Evolutionary conservation across 2,888 invertebrate genomes (phyloP), one percentile per base, ranked within the genome.

Genomic region (Sesia bembeciformis): DNA sequence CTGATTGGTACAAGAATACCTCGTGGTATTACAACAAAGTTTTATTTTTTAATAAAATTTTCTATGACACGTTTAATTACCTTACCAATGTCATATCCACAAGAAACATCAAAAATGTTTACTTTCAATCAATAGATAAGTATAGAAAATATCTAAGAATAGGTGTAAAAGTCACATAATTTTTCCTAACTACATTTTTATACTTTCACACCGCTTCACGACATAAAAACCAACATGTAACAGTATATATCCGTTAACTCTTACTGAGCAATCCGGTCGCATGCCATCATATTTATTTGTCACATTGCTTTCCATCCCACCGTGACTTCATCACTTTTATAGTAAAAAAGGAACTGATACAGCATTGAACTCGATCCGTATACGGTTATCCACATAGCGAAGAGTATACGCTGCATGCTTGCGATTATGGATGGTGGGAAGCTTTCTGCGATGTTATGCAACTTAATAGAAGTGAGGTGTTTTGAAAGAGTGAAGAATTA

Each of bases 321-420:
- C 54, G 49, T 50, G 4, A 52, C 41, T 54, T 41, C 52, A 46
- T 39, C 51, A 46, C 60, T 49, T 60, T 62, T 64, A 62, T 54
- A 61, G 57, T 50, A 53, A 61, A 56, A 60, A 57, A 56, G 57
- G 57, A 57, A 61, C 58, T 54, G 60, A 60, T 53, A 53, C 58
- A 58, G 58, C 62, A 54, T 56, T 62, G 59, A 53, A 57, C 53
- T 39, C 46, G 52, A 40, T 43, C 60, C 61, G 55, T 61, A 54
- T 57, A 62, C 52, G 61, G 60, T 49, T 6, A 42, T n/a, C 50
- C 50, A 6, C 41, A n/a, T 38, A 39, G 46, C 46, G n/a, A 8
- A 41, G 55, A 42, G 52, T 43, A 53, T 53, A 53, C 46, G 46
- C 46, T 46, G 46, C 46, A 46, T 46, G 5, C 8, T 46, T 46